Conservation (phyloP, 2,888 invertebrate genomes). For the Phengaris alcon region DNA sequence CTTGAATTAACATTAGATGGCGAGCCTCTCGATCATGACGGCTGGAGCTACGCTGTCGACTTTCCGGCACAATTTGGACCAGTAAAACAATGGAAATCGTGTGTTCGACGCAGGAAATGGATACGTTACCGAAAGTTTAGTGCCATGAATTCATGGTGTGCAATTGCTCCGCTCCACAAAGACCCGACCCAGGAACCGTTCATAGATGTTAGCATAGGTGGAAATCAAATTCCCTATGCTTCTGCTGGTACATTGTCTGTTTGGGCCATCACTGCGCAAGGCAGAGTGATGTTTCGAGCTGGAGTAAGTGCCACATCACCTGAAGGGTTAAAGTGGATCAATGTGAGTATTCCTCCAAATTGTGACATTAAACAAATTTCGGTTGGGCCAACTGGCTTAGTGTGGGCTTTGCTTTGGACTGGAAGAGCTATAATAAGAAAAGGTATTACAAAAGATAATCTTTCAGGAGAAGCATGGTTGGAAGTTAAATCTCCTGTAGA, state of each 20-base stretch:
- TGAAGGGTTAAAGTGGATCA: slow-evolving; percentile 92
- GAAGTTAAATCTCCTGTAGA: slow-evolving; percentile 86
- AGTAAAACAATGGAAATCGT: slow-evolving; percentile 92
- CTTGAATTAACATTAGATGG: slow-evolving; percentile 91
- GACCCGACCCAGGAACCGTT: slow-evolving; percentile 96
- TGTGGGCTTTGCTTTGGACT: slow-evolving; percentile 92
- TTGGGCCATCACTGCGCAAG: slow-evolving; percentile 96
- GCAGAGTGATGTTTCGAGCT: slow-evolving; percentile 91
- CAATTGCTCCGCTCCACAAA: slow-evolving; percentile 91
- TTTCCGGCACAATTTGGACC: slow-evolving; percentile 91
- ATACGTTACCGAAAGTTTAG: slow-evolving; percentile 91
- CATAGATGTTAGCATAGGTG: slow-evolving; percentile 93
- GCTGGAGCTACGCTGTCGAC: slow-evolving; percentile 96
- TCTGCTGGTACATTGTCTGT: slow-evolving; percentile 87
- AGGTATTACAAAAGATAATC: slow-evolving; percentile 88
- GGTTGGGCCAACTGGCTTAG: slow-evolving; percentile 90
- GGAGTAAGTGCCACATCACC: slow-evolving; percentile 90
- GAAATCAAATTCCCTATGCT: slow-evolving; percentile 88
- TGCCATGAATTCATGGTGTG: slow-evolving; percentile 95
- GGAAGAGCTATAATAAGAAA: slow-evolving; percentile 90
- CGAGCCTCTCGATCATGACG: slow-evolving; percentile 92
- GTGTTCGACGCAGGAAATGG: slow-evolving; percentile 94
- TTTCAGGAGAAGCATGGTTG: slow-evolving; percentile 86
- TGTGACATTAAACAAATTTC: slow-evolving; percentile 91
- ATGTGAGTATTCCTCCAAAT: slow-evolving; percentile 86